phyloP scores from a whole-genome alignment of 2,113 vertebrate species.

The Melospiza georgiana region DNA sequence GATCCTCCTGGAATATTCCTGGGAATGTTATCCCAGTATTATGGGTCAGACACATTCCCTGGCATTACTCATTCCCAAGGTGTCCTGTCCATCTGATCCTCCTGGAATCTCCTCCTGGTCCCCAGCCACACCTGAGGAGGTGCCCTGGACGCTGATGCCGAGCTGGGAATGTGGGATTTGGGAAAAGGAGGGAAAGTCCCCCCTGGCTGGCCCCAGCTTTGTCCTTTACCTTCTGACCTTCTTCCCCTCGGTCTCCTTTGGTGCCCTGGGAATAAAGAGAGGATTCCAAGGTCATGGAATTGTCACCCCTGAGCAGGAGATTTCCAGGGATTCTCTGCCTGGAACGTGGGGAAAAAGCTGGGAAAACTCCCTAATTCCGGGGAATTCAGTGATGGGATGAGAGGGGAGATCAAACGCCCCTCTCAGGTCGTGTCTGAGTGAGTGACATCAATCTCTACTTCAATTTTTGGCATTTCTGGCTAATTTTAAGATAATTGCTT shows the following conservation, averaged over 20 bases:
- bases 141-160: neutral
- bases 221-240: conserved; percentile 84
- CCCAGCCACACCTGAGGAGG: neutral
- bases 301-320: neutral
- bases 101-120: neutral
- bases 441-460: neutral
- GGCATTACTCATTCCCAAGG: neutral
- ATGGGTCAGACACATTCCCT: neutral
- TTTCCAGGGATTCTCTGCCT: neutral
- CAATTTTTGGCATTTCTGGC: neutral
- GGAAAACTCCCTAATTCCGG: fast-evolving
- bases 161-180: neutral
- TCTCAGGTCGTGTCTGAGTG: fast-evolving
- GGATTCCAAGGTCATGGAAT: neutral
- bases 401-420: fast-evolving
- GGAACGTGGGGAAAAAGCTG: neutral
- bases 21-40: neutral
- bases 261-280: conserved; percentile 50
- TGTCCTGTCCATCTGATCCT: neutral
- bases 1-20: neutral
- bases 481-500: neutral
- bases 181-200: neutral
- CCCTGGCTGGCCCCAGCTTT: fast-evolving
- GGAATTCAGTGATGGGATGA: neutral
- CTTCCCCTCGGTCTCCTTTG: conserved; percentile 85